Base-by-base conservation (phyloP, 1,140 invertebrate species). In the Drosophila takahashii region DNA sequence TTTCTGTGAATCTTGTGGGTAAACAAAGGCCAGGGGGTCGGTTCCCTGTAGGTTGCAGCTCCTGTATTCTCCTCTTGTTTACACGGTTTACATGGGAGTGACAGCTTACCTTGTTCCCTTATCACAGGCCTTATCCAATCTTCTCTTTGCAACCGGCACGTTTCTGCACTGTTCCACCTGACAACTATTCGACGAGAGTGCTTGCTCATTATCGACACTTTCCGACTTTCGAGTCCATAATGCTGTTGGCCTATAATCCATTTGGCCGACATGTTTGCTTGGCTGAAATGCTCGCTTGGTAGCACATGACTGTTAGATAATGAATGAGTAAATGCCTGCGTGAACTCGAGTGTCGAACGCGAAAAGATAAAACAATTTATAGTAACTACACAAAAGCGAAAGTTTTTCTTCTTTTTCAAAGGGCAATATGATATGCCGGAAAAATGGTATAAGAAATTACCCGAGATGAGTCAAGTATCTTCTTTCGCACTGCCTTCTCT, bases 221-320 rank as follows among this genome's bases (percentile, higher is more conserved):
- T 32, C 26, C 36, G 36, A 22, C 48, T 42, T 39, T 32, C 26
- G 45, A 44, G 36, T 54, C 15, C 18, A 37, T n/a, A 64, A 16
- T 11, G 47, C 59, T 41, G 18, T 61, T 72, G 53, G 44, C 67
- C 67, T 34, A 60, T 59, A 78, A 78, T 62, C 51, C 67, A 61
- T 54, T 83, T 75, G 48, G 56, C 53, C 62, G 78, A 71, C 66
- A 64, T 61, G 47, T 36, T 52, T 47, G 48, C 41, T 45, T 27
- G 37, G 39, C 27, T 47, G 10, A 36, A 39, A 64, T 45, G 29
- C 6, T 54, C 26, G 64, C 62, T 39, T 39, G 48, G 66, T 13
- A 32, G 69, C 54, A 72, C 69, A 72, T 72, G 67, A 58, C 65
- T 59, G 45, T 77, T 81, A 78, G 73, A 77, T 81, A 81, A 81